These are phyloP conservation scores for Chalcis sispes DNA, from an alignment of 2,888 invertebrate species.

Conservation along the genomic window DNA sequence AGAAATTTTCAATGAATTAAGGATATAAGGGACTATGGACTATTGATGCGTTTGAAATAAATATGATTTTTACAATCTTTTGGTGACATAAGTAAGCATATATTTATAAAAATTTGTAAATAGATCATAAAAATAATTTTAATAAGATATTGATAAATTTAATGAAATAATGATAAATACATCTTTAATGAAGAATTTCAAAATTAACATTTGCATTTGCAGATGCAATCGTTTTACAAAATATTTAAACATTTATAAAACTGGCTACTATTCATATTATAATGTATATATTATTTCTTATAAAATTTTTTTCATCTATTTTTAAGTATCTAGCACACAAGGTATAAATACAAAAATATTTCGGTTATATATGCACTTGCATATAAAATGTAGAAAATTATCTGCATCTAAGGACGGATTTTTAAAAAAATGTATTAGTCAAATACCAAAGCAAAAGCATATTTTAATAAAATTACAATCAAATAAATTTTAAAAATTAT, in stretches of 20 bases:
- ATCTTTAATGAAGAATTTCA: not conserved
- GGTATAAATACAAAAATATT: conserved; percentile 17
- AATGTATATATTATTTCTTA: conserved; percentile 2
- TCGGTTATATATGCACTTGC: not conserved
- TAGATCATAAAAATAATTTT: conserved; percentile 27
- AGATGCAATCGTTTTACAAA: conserved; percentile 12
- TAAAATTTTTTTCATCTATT: conserved; percentile 7
- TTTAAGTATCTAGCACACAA: conserved; percentile 18
- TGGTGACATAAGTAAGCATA: conserved; percentile 29
- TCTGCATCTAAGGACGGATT: conserved; percentile 31
- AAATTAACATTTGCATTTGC: conserved; percentile 9
- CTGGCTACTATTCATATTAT: not conserved
- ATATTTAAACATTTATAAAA: conserved; percentile 5
- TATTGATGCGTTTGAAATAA: conserved; percentile 44
- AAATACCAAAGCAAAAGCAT: conserved; percentile 23
- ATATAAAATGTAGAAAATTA: conserved; percentile 20
- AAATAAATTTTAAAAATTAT: not conserved
- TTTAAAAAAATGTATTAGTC: conserved; percentile 10
- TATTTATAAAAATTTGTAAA: conserved; percentile 53
- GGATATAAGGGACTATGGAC: conserved; percentile 31
- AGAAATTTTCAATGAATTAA: conserved; percentile 15
- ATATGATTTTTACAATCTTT: conserved; percentile 15
- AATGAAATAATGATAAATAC: conserved; percentile 23
- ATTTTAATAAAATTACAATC: conserved; percentile 24
- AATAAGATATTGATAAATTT: conserved; percentile 24